Percentiles rank a stretch among this genome's conserved stretches.
Conservation (phyloP, 1,140 invertebrate species). For the Drosophila dunni region DNA sequence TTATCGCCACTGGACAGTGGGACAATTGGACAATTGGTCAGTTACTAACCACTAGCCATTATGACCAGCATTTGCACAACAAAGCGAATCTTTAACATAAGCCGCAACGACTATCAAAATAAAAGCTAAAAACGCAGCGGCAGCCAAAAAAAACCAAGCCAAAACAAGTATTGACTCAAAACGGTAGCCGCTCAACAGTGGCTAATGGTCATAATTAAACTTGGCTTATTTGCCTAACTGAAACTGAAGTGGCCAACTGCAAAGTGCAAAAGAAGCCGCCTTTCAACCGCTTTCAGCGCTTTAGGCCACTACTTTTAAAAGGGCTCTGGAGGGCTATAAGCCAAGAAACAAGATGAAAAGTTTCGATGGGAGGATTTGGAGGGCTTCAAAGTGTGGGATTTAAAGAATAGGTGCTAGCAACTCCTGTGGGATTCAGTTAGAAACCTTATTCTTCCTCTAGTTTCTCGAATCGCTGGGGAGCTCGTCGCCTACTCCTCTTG, state of each 20-base stretch:
- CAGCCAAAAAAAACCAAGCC: neutral
- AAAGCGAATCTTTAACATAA: constrained; percentile 61
- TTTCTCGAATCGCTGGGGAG: too few relatives aligned
- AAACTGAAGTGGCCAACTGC: constrained; percentile 42
- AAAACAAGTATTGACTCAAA: constrained; percentile 63
- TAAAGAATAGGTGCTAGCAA: too few relatives aligned
- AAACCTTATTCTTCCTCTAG: too few relatives aligned
- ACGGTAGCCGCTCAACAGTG: constrained; percentile 79
- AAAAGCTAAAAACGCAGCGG: constrained; percentile 21
- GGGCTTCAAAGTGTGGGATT: too few relatives aligned
- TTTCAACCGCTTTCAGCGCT: neutral
- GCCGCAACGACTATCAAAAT: constrained; percentile 34
- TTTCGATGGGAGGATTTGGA: too few relatives aligned
- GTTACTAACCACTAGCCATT: neutral
- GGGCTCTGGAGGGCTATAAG: too few relatives aligned
- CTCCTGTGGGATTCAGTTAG: too few relatives aligned
- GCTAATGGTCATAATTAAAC: constrained; percentile 78
- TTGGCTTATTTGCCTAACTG: constrained; percentile 70
- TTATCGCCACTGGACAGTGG: constrained; percentile 27
- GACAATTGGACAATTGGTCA: neutral
- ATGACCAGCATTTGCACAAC: constrained; percentile 43
- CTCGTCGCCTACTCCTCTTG: neutral
- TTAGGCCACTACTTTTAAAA: neutral
- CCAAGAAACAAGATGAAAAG: too few relatives aligned
- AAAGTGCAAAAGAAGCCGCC: constrained; percentile 20